phyloP scores from a whole-genome alignment of 1,140 invertebrate species.

The Lasioglossum baleicum region DNA sequence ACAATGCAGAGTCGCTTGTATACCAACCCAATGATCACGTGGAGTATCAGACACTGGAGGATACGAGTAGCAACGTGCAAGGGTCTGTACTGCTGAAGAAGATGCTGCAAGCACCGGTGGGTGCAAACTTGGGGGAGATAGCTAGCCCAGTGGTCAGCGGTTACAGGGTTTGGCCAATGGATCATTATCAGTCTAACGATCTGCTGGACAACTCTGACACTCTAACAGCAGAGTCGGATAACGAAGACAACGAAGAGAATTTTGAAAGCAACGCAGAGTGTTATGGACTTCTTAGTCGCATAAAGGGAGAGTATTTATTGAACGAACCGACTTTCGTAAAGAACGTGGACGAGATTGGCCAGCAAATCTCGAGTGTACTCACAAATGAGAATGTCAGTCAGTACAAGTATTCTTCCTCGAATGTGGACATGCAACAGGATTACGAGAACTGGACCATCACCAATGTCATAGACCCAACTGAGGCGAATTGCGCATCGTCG shows the following conservation, averaged over 20 bases:
- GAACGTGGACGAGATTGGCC: slow-evolving; percentile 38
- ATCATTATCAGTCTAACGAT: slow-evolving; percentile 53
- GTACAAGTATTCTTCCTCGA: slow-evolving; percentile 53
- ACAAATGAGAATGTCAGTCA: slow-evolving; percentile 45
- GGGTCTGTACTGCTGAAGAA: slow-evolving; percentile 70
- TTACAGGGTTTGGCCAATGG: slow-evolving; percentile 56
- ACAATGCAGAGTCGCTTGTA: slow-evolving; percentile 25
- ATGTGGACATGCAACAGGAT: slow-evolving; percentile 61
- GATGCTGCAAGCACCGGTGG: slow-evolving; percentile 76
- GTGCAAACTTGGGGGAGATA: slow-evolving; percentile 74
- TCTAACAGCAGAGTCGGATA: slow-evolving; percentile 74
- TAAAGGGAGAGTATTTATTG: slow-evolving; percentile 49
- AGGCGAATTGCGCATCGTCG: slow-evolving; percentile 20
- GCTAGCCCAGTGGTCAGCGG: slow-evolving; percentile 63
- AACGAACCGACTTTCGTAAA: slow-evolving; percentile 43
- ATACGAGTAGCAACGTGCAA: slow-evolving; percentile 44
- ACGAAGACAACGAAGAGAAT: slow-evolving; percentile 65
- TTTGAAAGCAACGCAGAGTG: slow-evolving; percentile 46
- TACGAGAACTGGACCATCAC: slow-evolving; percentile 69
- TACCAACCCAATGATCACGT: slow-evolving; percentile 33
- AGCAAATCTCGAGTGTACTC: slow-evolving; percentile 43
- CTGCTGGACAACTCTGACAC: slow-evolving; percentile 74
- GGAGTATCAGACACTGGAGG: slow-evolving; percentile 49
- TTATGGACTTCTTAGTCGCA: slow-evolving; percentile 49
- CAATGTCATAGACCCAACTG: slow-evolving; percentile 55